Evolutionary conservation across 1,140 invertebrate genomes (phyloP).

Genomic region (Ceratitis capitata): DNA sequence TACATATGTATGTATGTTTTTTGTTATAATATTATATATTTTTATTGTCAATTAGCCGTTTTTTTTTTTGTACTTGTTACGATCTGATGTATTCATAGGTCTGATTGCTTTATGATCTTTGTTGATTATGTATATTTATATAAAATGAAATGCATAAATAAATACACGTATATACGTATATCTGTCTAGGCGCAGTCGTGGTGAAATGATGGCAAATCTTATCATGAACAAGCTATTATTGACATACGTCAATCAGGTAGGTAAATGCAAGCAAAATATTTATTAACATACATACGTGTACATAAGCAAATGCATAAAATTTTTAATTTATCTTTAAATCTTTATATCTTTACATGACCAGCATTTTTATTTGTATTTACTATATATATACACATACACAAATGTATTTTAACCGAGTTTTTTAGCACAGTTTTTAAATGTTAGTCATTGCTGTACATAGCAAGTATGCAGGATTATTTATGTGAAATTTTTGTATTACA

Average conservation of each 20-base stretch:
- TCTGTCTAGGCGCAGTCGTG: neutral
- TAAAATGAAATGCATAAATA: too few relatives aligned
- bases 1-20: neutral
- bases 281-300: neutral
- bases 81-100: neutral
- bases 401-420: neutral
- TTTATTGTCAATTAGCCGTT: neutral
- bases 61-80: neutral
- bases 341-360: too few relatives aligned
- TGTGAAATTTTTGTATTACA: neutral
- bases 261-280: neutral
- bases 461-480: neutral
- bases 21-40: neutral
- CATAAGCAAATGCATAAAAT: neutral
- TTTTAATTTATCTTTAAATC: too few relatives aligned
- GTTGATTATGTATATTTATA: too few relatives aligned
- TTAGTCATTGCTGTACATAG: too few relatives aligned
- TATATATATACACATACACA: neutral
- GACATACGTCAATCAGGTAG: neutral
- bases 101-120: constrained; percentile 3
- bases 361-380: too few relatives aligned
- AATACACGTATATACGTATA: neutral
- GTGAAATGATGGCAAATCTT: neutral
- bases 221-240: neutral
- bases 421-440: neutral